A percentile compares a stretch with the other conserved stretches of the same genome.
Evolutionary conservation across 2,888 invertebrate genomes (phyloP).

Genomic region (Podotricha telesiphe): DNA sequence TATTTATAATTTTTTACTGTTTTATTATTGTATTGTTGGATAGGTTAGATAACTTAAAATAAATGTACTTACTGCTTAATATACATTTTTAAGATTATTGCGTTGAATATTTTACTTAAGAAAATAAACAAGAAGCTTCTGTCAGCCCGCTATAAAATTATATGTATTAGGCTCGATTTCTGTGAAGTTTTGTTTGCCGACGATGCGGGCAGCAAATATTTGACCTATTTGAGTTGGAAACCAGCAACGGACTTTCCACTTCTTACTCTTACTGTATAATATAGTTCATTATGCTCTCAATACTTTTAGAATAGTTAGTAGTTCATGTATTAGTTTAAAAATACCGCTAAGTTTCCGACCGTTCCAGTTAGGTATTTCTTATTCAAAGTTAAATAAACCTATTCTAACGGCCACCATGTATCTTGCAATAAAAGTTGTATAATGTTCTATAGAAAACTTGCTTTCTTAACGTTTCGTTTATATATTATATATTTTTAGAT

Average conservation of each 20-base stretch:
- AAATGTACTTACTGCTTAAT: too few species aligned
- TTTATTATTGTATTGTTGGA: too few species aligned
- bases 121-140: constrained; percentile 7
- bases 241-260: constrained; percentile 41
- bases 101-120: not conserved
- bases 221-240: constrained; percentile 43
- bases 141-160: constrained; percentile 5
- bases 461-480: constrained; percentile 1
- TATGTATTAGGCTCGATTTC: constrained; percentile 16
- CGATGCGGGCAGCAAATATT: constrained; percentile 41
- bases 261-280: constrained; percentile 31
- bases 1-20: too few species aligned
- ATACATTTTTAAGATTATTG: too few species aligned
- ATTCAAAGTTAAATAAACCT: constrained; percentile 25
- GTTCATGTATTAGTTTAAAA: constrained; percentile 25
- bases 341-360: constrained; percentile 15
- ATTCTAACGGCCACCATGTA: constrained; percentile 13
- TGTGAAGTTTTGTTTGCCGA: constrained; percentile 28
- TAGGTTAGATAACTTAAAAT: too few species aligned
- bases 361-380: constrained; percentile 24
- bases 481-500: not conserved
- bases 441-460: not conserved
- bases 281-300: constrained; percentile 26
- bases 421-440: constrained; percentile 12
- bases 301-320: constrained; percentile 12